Evolutionary conservation across 1,140 invertebrate species (phyloP).

Genomic region (Sinella curviseta): DNA sequence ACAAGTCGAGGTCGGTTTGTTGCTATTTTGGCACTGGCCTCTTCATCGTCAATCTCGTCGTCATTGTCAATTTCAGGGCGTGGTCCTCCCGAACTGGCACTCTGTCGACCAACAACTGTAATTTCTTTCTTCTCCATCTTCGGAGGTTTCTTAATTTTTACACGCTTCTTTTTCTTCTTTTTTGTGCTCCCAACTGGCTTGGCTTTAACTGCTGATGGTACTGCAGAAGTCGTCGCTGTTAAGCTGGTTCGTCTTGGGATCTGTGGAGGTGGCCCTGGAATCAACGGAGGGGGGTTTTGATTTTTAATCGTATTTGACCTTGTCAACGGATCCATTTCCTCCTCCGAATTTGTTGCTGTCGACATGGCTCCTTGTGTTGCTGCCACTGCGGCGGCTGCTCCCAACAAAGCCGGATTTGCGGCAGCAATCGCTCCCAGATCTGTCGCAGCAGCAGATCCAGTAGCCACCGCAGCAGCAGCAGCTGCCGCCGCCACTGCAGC

Average conservation of each 20-base stretch:
- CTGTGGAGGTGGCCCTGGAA: not conserved
- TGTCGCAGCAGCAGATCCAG: not conserved
- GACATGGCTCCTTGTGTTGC: no score
- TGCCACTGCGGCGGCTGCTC: not conserved
- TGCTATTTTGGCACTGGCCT: conserved; percentile 47
- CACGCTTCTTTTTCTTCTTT: conserved; percentile 25
- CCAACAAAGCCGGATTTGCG: not conserved
- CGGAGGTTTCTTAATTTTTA: conserved; percentile 17
- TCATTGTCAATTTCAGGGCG: not conserved
- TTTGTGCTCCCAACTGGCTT: not conserved
- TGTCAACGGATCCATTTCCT: conserved; percentile 3
- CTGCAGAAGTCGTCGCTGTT: not conserved
- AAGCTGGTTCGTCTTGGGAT: not conserved
- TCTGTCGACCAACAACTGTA: not conserved
- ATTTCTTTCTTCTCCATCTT: not conserved
- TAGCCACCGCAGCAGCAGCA: not conserved
- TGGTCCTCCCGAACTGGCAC: not conserved
- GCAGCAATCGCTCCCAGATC: not conserved
- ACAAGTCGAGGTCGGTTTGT: conserved; percentile 46
- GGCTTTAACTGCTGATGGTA: not conserved
- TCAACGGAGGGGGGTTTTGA: not conserved
- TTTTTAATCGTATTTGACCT: not conserved
- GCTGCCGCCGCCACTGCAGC: not conserved
- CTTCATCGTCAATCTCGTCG: conserved; percentile 44
- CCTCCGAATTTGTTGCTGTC: not conserved